Base-by-base conservation (phyloP, 1,140 invertebrate genomes). In the Saccostrea cuccullata region DNA sequence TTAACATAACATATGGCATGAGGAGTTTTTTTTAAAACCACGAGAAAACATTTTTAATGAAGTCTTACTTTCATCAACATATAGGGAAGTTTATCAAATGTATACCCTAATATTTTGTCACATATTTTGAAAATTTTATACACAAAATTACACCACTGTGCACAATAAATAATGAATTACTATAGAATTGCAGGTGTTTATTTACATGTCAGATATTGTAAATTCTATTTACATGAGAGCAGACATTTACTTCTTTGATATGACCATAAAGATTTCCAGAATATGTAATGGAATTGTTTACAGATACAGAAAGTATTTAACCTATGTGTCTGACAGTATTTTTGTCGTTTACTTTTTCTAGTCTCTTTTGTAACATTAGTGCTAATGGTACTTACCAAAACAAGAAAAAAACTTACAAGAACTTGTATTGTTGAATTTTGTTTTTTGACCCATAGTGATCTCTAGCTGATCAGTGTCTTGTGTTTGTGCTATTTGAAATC, bases 391-490 rank as follows among this genome's bases (percentile, higher is more conserved):
- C 70, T 15, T 15, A 77, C 26, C 70, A 36, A 77, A 77, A 30
- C 70, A 77, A 77, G 30, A 36, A 77, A 36, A 77, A 67, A 77
- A 77, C 70, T 77, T 30, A 77, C 70, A 30, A 77, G 70, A 30
- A 77, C 26, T 17, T 30, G 23, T 30, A 30, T 77, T 77, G 23
- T 36, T 77, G 15, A 9, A n/a, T 67, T 67, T 67, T 77, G n/a
- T 30, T 36, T 77, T 36, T 77, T 77, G 70, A 77, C 26, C 70
- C 9, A 47, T 77, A 77, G 70, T 77, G 26, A 77, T 77, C 70
- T 77, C 70, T 77, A 77, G 70, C 70, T 30, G 70, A 77, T 77
- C 70, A 77, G 30, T 77, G 70, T 77, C 70, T 30, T 77, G 70
- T 77, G 70, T 77, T 36, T 77, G 70, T 77, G 70, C 70, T 77